Percentiles rank a stretch among this genome's conserved stretches.
Conservation (phyloP, 2,888 invertebrate genomes). For the Epiblema foenella region DNA sequence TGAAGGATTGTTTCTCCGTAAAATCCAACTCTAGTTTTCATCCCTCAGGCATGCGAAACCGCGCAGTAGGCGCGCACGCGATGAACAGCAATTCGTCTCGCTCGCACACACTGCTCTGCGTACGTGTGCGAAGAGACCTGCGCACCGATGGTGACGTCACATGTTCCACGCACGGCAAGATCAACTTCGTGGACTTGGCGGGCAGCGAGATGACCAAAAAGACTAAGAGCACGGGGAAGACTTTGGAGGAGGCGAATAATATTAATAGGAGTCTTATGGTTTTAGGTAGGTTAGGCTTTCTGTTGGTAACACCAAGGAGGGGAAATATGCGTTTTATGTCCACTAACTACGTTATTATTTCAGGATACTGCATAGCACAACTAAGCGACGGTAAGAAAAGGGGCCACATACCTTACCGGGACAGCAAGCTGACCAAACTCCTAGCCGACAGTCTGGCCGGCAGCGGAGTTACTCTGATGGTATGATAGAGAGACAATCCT, state of each 20-base stretch:
- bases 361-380: slow-evolving; percentile 97
- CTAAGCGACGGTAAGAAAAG: slow-evolving; percentile 92
- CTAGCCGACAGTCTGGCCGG: slow-evolving; percentile 97
- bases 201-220: slow-evolving; percentile 99
- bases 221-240: slow-evolving; percentile 94
- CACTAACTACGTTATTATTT: slow-evolving; percentile 46
- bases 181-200: slow-evolving; percentile 97
- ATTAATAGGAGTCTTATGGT: slow-evolving; percentile 98
- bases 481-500: slow-evolving; percentile 71
- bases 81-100: slow-evolving; percentile 97
- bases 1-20: no score
- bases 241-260: slow-evolving; percentile 96
- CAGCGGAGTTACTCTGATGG: slow-evolving; percentile 97
- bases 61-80: slow-evolving; percentile 94
- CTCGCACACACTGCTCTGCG: slow-evolving; percentile 96
- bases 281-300: slow-evolving; percentile 85
- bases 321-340: neutral
- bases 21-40: neutral
- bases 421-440: slow-evolving; percentile 96
- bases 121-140: slow-evolving; percentile 94
- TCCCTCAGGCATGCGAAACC: slow-evolving; percentile 91
- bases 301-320: neutral
- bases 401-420: slow-evolving; percentile 97
- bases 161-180: slow-evolving; percentile 96
- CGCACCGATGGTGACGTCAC: slow-evolving; percentile 93